Evolutionary conservation across 2,113 vertebrate species (phyloP).

Genomic region (Lampris megalopsis): DNA sequence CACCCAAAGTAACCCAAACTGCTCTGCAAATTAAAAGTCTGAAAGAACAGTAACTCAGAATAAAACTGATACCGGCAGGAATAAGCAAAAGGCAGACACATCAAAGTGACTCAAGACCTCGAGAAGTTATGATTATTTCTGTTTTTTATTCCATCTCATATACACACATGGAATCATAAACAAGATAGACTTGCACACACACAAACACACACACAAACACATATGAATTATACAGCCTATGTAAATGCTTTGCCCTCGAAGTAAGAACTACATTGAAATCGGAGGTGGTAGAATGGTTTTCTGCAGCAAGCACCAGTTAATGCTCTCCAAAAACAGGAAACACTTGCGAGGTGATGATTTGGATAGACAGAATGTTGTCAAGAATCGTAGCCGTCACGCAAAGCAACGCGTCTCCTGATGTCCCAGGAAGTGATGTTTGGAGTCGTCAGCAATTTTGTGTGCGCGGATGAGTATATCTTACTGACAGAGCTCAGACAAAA

Average conservation of each 20-base stretch:
- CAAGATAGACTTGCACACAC: background rate
- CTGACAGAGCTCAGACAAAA: constrained; percentile 60
- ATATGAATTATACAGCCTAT: background rate
- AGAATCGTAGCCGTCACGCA: constrained; percentile 50
- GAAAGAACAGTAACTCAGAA: no score
- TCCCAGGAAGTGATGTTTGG: constrained; percentile 66
- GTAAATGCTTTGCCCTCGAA: background rate
- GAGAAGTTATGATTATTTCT: no score
- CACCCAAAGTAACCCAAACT: no score
- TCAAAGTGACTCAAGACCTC: no score
- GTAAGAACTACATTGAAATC: constrained; percentile 9
- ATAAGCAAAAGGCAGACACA: no score
- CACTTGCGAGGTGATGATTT: constrained; percentile 49
- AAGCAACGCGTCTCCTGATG: constrained; percentile 64
- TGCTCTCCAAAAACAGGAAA: constrained; percentile 16
- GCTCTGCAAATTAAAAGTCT: no score
- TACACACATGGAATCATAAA: no score
- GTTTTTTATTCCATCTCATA: no score
- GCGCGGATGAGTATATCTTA: constrained; percentile 31
- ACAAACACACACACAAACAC: background rate
- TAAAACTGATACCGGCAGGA: no score
- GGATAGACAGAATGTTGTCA: constrained; percentile 69
- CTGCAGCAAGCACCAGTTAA: background rate
- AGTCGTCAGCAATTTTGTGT: constrained; percentile 45
- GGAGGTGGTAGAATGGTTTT: constrained; percentile 5